Base-by-base conservation (phyloP, 2,888 invertebrate species). In the Drosophila prostipennis region DNA sequence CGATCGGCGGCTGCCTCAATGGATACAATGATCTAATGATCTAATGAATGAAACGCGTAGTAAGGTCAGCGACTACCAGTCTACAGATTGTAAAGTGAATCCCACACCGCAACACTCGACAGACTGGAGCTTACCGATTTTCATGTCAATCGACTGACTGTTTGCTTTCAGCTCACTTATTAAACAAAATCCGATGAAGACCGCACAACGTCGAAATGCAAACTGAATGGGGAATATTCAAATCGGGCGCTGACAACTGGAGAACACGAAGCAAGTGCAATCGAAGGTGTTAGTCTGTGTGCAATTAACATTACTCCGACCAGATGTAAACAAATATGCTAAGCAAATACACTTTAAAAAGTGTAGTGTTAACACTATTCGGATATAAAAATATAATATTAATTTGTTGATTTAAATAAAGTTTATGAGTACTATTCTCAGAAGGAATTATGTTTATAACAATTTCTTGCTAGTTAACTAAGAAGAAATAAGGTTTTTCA, bases 211-310 rank as follows among this genome's bases (percentile, higher is more conserved):
- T 68, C 68, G 63, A 70, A 72, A 72, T 80, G 68, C 77, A 74
- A 86, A 84, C 87, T 88, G 83, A 84, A 81, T 67, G 74, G 68
- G 16, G 57, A 74, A 73, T 86, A 86, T 88, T 87, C 72, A 87
- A 88, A 87, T 77, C 52, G 56, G 45, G 51, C 67, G 76, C 74
- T 51, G 67, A 68, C 77, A 77, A 61, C 71, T 78, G 78, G 69
- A 69, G 75, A 75, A 65, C 65, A 60, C 63, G 71, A 49, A 77
- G 72, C 45, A 34, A 52, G 43, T 60, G 65, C 76, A 71, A 39
- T 51, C 43, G 55, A 13, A 19, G 42, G 63, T 64, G 69, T 49
- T 56, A 23, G 71, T 40, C 51, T 65, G 69, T 68, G 54, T 52
- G 61, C 49, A 60, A 56, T 55, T 56, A 52, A 56, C 56, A 63